These are phyloP conservation scores for Hypothenemus hampei DNA, from an alignment of 1,140 invertebrate species.

Conservation along the genomic window DNA sequence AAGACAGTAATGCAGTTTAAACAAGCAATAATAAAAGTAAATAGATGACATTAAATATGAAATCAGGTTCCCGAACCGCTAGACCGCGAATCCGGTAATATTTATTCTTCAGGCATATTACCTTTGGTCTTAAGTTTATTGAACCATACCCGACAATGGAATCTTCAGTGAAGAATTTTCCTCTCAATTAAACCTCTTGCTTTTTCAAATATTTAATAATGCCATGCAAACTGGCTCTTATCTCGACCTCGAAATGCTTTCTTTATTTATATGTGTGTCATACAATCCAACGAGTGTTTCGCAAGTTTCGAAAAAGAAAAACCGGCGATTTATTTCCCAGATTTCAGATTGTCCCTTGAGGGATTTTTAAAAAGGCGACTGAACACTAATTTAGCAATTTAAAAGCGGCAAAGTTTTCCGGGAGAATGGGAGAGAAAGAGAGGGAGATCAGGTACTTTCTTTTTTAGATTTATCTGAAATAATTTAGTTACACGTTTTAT, in stretches of 20 bases:
- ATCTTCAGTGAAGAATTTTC: too few species aligned
- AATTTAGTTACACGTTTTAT: too few species aligned
- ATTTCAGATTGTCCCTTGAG: conserved; percentile 16
- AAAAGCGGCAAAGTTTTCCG: conserved; percentile 17
- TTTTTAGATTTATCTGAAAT: too few species aligned
- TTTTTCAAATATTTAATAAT: neutral
- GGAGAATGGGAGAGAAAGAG: too few species aligned
- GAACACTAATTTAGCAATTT: conserved; percentile 21
- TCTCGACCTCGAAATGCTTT: neutral
- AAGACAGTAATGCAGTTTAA: too few species aligned
- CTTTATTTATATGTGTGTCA: conserved; percentile 12
- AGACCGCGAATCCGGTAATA: too few species aligned
- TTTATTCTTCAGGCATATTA: neutral
- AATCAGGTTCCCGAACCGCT: too few species aligned
- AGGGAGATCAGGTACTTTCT: too few species aligned
- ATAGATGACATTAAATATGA: too few species aligned
- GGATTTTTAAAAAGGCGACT: conserved; percentile 18
- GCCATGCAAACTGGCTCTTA: neutral
- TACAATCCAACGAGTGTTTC: conserved; percentile 15
- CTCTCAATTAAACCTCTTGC: too few species aligned
- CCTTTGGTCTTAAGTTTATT: neutral
- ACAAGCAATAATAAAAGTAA: too few species aligned
- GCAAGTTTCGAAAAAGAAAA: conserved; percentile 12
- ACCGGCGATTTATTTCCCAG: conserved; percentile 15
- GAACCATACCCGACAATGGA: neutral